These are phyloP conservation scores for Podargus strigoides DNA, from an alignment of 2,797 vertebrate species.

Conservation along the genomic window DNA sequence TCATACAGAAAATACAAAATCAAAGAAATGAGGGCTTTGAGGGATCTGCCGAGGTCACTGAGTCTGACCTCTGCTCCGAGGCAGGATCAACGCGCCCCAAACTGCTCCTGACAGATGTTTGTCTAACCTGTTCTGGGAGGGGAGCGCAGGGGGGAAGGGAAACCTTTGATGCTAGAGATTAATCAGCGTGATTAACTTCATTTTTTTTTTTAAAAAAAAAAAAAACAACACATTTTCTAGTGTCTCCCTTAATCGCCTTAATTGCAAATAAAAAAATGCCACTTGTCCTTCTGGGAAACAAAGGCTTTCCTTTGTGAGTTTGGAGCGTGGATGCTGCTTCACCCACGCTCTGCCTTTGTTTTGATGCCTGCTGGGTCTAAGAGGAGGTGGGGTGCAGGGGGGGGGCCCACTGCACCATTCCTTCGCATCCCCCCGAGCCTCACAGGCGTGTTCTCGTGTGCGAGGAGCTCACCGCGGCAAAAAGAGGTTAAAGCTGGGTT, in stretches of 20 bases:
- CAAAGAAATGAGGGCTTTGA: neutral
- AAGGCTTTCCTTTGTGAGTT: neutral
- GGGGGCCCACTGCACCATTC: neutral
- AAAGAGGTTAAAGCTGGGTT: neutral
- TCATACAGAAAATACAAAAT: neutral
- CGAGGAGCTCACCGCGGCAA: neutral
- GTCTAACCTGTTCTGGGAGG: neutral
- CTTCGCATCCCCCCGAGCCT: neutral
- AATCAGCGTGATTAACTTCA: neutral
- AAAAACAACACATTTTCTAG: neutral
- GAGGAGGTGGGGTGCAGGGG: neutral
- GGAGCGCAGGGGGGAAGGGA: neutral
- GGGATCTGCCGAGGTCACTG: neutral
- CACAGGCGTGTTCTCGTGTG: rapidly evolving
- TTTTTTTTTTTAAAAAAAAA: neutral
- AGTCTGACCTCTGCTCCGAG: neutral
- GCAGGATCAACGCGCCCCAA: neutral
- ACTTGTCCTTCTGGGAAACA: neutral
- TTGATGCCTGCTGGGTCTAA: neutral
- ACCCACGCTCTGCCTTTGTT: neutral
- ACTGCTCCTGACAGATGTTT: neutral
- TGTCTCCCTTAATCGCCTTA: neutral
- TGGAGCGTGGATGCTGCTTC: neutral
- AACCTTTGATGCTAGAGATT: neutral
- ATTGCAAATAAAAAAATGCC: neutral